Evolutionary conservation across 2,888 invertebrate species (phyloP).

Genomic region (Rhagonycha fulva): DNA sequence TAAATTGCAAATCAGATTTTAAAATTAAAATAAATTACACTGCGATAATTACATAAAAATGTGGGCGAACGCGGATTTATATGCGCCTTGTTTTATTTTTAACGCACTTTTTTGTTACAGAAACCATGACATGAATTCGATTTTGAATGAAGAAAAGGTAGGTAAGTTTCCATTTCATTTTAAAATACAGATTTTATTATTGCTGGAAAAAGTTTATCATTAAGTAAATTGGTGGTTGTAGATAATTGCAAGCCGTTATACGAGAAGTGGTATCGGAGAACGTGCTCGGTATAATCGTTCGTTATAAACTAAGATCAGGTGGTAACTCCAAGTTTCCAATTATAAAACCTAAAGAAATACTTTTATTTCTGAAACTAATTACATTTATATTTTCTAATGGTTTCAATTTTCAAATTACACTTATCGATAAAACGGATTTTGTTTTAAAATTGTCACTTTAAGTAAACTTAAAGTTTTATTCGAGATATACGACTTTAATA

Average conservation of each 20-base stretch:
- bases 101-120: not conserved
- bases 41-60: not conserved
- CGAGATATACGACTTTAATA: too few relatives aligned
- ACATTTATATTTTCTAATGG: too few relatives aligned
- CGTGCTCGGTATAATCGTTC: not conserved
- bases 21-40: not conserved
- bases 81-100: not conserved
- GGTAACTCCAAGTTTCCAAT: not conserved
- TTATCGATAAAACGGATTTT: too few relatives aligned
- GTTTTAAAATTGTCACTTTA: too few relatives aligned
- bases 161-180: not conserved
- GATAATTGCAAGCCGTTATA: not conserved
- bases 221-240: not conserved
- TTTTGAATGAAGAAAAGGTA: not conserved
- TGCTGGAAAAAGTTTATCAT: not conserved
- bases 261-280: not conserved
- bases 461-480: too few relatives aligned
- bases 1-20: not conserved
- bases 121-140: not conserved
- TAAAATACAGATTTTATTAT: too few relatives aligned
- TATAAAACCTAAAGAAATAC: not conserved
- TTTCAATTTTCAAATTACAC: too few relatives aligned
- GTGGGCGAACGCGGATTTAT: too few relatives aligned
- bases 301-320: not conserved
- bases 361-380: not conserved